Evolutionary conservation across 2,113 vertebrate genomes (phyloP), one percentile per base, ranked within the genome.

Genomic region (Pholis gunnellus): DNA sequence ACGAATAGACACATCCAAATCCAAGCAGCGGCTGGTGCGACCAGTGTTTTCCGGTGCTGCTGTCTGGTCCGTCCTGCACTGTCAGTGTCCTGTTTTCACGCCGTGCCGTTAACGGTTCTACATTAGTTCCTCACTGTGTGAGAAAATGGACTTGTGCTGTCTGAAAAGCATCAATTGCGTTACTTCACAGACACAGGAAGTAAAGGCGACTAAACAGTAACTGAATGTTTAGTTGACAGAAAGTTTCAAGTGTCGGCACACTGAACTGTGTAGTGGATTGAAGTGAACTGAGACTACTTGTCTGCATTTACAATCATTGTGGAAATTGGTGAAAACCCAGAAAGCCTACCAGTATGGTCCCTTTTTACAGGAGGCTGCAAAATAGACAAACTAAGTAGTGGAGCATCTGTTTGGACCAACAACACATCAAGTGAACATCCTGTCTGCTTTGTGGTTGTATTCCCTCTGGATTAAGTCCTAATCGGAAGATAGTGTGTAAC

Each of bases 361-460:
- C 18, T 18, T 22, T 52, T 36, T 18, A 17, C 18, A 18, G 9
- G 50, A 52, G 18, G 61, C 13, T 31, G 11, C 27, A 9, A 15
- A 77, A 31, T 18, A 34, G 38, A 44, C 25, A 1, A 8, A 34
- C 14, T 34, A n/a, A 40, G 25, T 10, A 1, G 22, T 20, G 22
- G 15, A 48, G 44, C 40, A 67, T 14, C 8, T 77, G 68, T 72
- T 66, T 44, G n/a, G 18, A 65, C 38, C 27, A 15, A 1, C 36
- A 5, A 2, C 20, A 25, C 48, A 59, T 64, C 25, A 29, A 44
- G 40, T 31, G 44, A 61, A 63, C 84, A 70, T 82, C 64, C 31
- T 52, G 64, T 73, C 15, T 56, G 3, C 29, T 20, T 8, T 59
- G 29, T 20, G 74, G 4, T 50, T 4, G 40, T 65, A 1, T 20